phyloP scores from a whole-genome alignment of 2,888 invertebrate genomes.

The Meteorus colon region DNA sequence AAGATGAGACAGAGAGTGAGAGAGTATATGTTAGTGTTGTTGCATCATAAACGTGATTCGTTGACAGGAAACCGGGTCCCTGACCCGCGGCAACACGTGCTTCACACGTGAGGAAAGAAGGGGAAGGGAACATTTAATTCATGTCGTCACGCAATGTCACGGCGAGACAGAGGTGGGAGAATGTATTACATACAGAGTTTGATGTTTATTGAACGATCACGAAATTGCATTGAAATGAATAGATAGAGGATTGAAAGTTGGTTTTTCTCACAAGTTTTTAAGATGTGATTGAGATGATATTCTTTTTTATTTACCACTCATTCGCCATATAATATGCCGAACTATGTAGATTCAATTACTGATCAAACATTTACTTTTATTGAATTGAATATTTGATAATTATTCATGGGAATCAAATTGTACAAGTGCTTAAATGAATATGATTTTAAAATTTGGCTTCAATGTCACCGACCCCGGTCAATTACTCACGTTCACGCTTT shows the following conservation, averaged over 20 bases:
- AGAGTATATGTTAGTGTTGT: conserved; percentile 5
- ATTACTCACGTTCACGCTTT: conserved; percentile 16
- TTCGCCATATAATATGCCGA: no score
- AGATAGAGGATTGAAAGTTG: background rate
- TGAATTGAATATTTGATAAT: background rate
- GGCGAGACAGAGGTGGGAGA: conserved; percentile 36
- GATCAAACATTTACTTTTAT: background rate
- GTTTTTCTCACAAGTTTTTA: no score
- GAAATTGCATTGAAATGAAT: background rate
- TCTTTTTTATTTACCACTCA: background rate
- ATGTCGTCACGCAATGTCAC: conserved; percentile 60
- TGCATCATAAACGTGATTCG: conserved; percentile 35
- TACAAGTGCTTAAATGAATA: background rate
- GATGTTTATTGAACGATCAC: conserved; percentile 2
- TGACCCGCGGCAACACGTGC: conserved; percentile 62
- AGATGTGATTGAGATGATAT: no score
- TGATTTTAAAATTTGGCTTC: background rate
- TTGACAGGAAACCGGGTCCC: conserved; percentile 53
- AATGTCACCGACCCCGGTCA: conserved; percentile 1
- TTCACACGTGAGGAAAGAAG: conserved; percentile 55
- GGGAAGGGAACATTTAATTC: conserved; percentile 55
- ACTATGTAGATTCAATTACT: background rate
- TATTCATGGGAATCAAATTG: background rate
- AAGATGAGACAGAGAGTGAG: background rate
- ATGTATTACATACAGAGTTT: conserved; percentile 1